Base-by-base conservation (phyloP, 2,888 invertebrate genomes). In the Archips crataeganus region DNA sequence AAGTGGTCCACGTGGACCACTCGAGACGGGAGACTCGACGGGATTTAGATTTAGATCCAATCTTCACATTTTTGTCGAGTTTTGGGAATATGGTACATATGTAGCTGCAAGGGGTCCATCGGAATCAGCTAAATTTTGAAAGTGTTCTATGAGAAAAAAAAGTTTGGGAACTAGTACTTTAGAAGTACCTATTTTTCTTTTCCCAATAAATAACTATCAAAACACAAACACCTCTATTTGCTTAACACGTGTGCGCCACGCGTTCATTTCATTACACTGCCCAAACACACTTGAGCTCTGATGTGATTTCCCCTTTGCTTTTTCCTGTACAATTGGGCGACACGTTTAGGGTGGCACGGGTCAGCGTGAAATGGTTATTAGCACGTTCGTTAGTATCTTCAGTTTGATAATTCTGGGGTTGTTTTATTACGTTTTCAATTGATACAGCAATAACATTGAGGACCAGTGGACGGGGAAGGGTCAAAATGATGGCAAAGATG, bases 371-470 rank as follows among this genome's bases (percentile, higher is more conserved):
- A 6, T 64, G 70, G 70, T 70, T 70, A 70, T 64, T 70, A 70
- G 70, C 70, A 59, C 51, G 61, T 69, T 71, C 70, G 59, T 71
- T 71, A 71, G 70, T 57, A 59, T 59, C 70, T 64, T 64, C 63
- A 64, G 47, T 59, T 64, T 61, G 11, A 59, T 63, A 62, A 70
- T 70, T 70, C 15, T 64, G 64, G 63, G 70, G 62, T 54, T 62
- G 64, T 59, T 64, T 71, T 64, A 71, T 71, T 71, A 59, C 51
- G 9, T 62, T 64, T 57, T 47, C 57, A 49, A 71, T 71, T 64
- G 57, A 64, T 64, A 71, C 59, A 54, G 64, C 9, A 49, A 64
- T 64, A 49, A 60, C 8, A 60, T 13, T 57, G 60, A 36, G 47
- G 34, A n/a, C 34, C 32, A 34, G 34, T 59, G 51, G 51, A 49